phyloP scores from a whole-genome alignment of 1,140 invertebrate species.

The Lordiphosa mommai region DNA sequence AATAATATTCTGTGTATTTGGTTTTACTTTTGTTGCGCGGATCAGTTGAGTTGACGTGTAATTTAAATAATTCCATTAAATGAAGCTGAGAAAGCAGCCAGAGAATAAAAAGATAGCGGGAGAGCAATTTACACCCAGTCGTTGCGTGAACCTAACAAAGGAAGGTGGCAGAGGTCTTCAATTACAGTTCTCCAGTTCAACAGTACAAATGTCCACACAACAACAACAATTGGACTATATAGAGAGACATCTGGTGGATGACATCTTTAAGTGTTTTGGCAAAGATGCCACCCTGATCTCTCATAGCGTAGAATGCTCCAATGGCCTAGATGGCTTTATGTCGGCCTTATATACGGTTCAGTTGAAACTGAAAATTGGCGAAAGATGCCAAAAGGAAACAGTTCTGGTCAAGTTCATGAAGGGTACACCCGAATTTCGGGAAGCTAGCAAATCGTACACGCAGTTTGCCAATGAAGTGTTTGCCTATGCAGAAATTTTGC shows the following conservation, averaged over 20 bases:
- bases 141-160: too few species aligned
- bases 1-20: too few species aligned
- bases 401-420: constrained; percentile 74
- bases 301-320: constrained; percentile 48
- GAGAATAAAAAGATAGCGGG: too few species aligned
- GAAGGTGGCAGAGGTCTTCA: too few species aligned
- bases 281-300: constrained; percentile 25
- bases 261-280: constrained; percentile 55
- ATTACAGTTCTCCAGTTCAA: too few species aligned
- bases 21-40: too few species aligned
- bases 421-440: constrained; percentile 53
- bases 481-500: constrained; percentile 57
- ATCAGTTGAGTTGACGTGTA: too few species aligned
- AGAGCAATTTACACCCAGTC: too few species aligned
- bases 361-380: constrained; percentile 17
- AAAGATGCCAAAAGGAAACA: constrained; percentile 23
- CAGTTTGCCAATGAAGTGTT: constrained; percentile 72
- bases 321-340: constrained; percentile 66
- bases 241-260: constrained; percentile 48
- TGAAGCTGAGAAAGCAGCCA: too few species aligned
- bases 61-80: too few species aligned
- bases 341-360: constrained; percentile 67
- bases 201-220: constrained; percentile 39
- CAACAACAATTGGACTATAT: constrained; percentile 63
- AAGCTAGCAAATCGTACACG: constrained; percentile 57